Conservation (phyloP, 2,797 vertebrate genomes). For the Hydrolagus colliei region DNA sequence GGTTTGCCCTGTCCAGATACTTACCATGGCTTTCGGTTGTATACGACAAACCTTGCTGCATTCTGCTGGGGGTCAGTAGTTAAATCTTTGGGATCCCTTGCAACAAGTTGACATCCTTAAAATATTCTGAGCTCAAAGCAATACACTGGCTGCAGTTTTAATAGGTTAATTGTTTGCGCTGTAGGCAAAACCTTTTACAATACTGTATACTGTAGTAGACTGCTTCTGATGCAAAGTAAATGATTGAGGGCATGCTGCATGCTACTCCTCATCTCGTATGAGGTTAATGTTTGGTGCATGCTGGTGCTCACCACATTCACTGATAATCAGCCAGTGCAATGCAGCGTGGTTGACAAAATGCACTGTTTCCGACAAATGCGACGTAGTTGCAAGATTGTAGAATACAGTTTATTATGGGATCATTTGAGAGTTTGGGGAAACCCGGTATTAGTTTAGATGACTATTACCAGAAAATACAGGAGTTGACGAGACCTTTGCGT, state of each 20-base stretch:
- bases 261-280: neutral
- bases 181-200: neutral
- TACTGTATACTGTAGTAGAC: no score
- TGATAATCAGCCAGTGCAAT: neutral
- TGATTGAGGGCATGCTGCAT: no score
- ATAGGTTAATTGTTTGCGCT: slow-evolving; percentile 16
- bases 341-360: neutral
- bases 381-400: neutral
- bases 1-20: slow-evolving; percentile 18
- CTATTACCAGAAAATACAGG: neutral
- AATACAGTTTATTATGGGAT: neutral
- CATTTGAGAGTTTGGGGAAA: neutral
- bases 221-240: no score
- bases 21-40: slow-evolving; percentile 6
- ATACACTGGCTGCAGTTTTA: neutral
- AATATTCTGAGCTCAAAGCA: slow-evolving; percentile 8
- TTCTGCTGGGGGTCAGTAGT: neutral
- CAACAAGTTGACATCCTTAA: neutral
- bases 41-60: neutral
- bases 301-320: neutral
- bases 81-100: neutral
- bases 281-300: neutral
- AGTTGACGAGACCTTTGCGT: neutral
- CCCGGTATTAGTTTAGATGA: neutral
- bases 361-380: neutral